These are phyloP conservation scores for Melanostoma scalare DNA, from an alignment of 2,888 invertebrate genomes.

Conservation along the genomic window DNA sequence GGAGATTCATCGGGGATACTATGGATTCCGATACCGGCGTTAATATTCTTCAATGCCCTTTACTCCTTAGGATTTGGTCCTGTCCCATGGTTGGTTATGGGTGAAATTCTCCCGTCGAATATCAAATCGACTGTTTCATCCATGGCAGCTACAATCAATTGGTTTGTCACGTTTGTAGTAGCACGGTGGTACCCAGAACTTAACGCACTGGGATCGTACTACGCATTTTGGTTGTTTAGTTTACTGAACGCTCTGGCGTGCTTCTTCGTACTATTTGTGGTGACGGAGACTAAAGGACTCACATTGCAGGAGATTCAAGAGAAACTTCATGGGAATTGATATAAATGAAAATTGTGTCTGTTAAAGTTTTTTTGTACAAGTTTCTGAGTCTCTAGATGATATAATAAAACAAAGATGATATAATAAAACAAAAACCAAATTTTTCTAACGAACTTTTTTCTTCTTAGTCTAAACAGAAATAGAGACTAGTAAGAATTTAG, in stretches of 20 bases:
- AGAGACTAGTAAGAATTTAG: too few relatives aligned
- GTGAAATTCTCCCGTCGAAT: constrained; percentile 90
- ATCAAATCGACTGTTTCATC: constrained; percentile 89
- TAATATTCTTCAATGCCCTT: constrained; percentile 88
- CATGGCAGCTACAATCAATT: constrained; percentile 89
- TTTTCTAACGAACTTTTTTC: too few relatives aligned
- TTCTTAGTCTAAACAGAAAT: too few relatives aligned
- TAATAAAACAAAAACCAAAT: too few relatives aligned
- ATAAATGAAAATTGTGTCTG: not conserved
- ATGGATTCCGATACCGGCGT: constrained; percentile 88
- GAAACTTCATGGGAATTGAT: constrained; percentile 83
- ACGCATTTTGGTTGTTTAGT: constrained; percentile 89
- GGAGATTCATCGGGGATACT: constrained; percentile 82
- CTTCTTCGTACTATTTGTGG: constrained; percentile 87
- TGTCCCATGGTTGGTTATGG: constrained; percentile 91
- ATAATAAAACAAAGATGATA: too few relatives aligned
- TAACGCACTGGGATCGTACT: constrained; percentile 85
- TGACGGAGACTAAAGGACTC: constrained; percentile 95
- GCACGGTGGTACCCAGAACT: constrained; percentile 87
- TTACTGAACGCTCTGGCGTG: constrained; percentile 85
- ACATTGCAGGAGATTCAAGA: constrained; percentile 92
- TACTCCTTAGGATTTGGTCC: constrained; percentile 91
- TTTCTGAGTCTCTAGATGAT: too few relatives aligned
- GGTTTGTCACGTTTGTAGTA: constrained; percentile 88
- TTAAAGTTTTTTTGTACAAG: too few relatives aligned